Conservation (phyloP, 30 jellyfish, hydroid and myxozoan genomes). For the Pelagia noctiluca region DNA sequence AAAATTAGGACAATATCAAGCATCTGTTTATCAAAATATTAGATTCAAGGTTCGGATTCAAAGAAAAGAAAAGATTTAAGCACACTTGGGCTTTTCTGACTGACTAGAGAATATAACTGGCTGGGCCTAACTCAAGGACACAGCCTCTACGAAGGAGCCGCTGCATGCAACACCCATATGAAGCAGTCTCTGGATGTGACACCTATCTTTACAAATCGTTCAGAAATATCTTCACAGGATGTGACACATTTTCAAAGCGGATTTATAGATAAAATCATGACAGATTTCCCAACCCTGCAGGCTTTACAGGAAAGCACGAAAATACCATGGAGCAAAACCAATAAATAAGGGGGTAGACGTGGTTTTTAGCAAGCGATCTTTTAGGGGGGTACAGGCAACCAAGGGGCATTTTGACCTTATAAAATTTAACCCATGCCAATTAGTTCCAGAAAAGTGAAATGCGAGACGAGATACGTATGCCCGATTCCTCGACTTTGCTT, state of each 20-base stretch:
- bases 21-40: too few relatives aligned
- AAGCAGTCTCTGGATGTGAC: neutral
- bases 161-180: neutral
- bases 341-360: neutral
- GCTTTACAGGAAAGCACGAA: constrained; percentile 11
- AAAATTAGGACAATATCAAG: too few relatives aligned
- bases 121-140: neutral
- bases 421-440: too few relatives aligned
- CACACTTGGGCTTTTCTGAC: neutral
- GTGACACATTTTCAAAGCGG: neutral
- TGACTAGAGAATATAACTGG: neutral
- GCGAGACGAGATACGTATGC: too few relatives aligned
- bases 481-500: too few relatives aligned
- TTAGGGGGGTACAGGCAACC: too few relatives aligned
- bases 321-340: neutral
- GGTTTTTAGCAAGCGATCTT: neutral
- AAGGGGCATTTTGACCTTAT: too few relatives aligned
- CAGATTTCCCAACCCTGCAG: neutral
- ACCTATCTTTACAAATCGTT: neutral
- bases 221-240: neutral
- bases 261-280: neutral
- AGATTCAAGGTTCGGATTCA: too few relatives aligned
- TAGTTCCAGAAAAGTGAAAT: too few relatives aligned
- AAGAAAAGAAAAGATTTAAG: neutral
- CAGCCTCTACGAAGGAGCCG: neutral